A percentile compares a stretch with the other conserved stretches of the same genome.
These are phyloP conservation scores for Ahaetulla prasina DNA, from an alignment of 2,113 vertebrate species.

Conservation along the genomic window DNA sequence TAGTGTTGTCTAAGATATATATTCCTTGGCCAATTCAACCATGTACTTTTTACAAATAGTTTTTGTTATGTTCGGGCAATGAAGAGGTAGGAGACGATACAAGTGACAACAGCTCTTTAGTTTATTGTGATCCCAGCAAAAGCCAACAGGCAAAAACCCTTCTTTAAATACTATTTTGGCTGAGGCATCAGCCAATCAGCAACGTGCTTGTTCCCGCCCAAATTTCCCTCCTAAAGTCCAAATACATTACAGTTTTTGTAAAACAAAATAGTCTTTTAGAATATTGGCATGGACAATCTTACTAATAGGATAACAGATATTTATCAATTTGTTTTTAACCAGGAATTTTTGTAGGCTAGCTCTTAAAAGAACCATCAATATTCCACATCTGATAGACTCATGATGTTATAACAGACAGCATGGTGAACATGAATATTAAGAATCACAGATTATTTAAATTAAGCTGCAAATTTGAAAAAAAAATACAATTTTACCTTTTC, in stretches of 20 bases:
- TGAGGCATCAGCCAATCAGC: no score
- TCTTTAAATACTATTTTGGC: no score
- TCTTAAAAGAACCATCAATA: not conserved
- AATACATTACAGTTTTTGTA: no score
- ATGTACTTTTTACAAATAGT: not conserved
- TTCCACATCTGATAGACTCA: not conserved
- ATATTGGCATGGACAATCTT: not conserved
- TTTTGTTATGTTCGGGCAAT: no score
- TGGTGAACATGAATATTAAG: not conserved
- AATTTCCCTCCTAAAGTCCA: no score
- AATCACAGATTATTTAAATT: not conserved
- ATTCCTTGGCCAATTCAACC: not conserved
- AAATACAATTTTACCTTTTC: slow-evolving; percentile 10
- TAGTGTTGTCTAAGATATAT: not conserved
- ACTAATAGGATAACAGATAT: not conserved
- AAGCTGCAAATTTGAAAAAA: slow-evolving; percentile 13
- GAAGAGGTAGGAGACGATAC: no score
- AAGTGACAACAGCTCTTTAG: no score
- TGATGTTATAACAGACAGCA: not conserved
- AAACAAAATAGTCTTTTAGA: not conserved
- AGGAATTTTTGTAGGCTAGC: not conserved
- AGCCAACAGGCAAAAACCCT: no score
- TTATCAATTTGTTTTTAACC: not conserved
- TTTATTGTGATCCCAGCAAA: no score
- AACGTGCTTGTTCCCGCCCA: no score